Conservation (phyloP, 2,113 vertebrate species). For the Sarotherodon lohbergeri region DNA sequence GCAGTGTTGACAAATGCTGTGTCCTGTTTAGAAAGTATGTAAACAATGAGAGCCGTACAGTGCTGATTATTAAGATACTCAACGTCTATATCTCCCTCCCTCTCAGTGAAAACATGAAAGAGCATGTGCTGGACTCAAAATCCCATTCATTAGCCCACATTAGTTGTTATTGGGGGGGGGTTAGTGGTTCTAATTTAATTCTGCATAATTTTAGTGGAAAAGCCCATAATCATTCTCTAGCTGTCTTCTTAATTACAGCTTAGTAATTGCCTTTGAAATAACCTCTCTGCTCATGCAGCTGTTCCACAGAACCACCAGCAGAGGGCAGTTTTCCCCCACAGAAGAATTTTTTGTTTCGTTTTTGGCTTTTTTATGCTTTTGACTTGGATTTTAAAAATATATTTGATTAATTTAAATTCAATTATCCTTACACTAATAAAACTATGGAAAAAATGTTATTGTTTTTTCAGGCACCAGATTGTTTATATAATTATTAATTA, state of each 20-base stretch:
- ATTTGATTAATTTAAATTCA: background rate
- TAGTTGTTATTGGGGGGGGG: constrained; percentile 10
- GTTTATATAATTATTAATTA: background rate
- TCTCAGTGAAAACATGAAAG: background rate
- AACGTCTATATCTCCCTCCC: background rate
- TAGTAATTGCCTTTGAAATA: constrained; percentile 50
- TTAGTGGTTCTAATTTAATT: constrained; percentile 43
- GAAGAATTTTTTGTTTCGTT: background rate
- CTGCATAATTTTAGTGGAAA: constrained; percentile 30
- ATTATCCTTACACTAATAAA: background rate
- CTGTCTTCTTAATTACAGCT: constrained; percentile 43
- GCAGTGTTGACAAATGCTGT: background rate
- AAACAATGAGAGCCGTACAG: background rate
- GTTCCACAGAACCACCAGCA: constrained; percentile 20
- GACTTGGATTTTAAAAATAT: background rate
- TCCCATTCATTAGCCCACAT: background rate
- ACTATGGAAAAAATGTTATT: background rate
- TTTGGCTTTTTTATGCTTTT: background rate
- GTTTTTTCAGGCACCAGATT: background rate
- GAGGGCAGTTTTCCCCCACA: constrained; percentile 41
- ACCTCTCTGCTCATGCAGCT: background rate
- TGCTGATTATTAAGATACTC: background rate
- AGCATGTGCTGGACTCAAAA: background rate
- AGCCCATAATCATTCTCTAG: constrained; percentile 33
- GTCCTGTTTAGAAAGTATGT: background rate